A percentile compares a stretch with the other conserved stretches of the same genome.
Evolutionary conservation across 2,797 vertebrate species (phyloP).

Genomic region (Eospalax fontanierii): DNA sequence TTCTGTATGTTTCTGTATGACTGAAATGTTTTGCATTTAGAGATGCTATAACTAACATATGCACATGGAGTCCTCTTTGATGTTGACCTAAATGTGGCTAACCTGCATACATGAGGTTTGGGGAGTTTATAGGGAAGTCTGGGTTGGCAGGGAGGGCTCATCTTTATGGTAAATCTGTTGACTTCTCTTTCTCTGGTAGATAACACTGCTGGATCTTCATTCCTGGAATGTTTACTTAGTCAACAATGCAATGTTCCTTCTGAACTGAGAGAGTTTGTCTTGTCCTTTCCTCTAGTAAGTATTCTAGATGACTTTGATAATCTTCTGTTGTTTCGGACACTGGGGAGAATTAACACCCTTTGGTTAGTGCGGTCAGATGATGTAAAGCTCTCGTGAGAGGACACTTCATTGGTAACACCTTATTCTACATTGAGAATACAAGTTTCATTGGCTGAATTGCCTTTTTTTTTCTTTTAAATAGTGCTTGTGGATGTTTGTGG

Average conservation of each 20-base stretch:
- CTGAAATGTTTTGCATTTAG: constrained; percentile 53
- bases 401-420: not conserved
- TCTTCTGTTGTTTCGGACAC: not conserved
- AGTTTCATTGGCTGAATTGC: not conserved
- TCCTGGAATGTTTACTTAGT: not conserved
- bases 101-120: not conserved
- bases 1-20: not conserved
- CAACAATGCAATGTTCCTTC: not conserved
- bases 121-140: not conserved
- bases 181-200: not conserved
- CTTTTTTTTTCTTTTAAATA: no score
- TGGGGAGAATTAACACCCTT: not conserved
- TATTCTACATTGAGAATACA: not conserved
- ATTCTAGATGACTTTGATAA: not conserved
- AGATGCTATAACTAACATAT: not conserved
- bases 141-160: not conserved
- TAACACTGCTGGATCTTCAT: not conserved
- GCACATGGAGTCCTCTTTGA: not conserved
- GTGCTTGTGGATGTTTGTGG: not conserved
- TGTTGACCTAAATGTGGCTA: not conserved
- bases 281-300: not conserved
- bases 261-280: not conserved
- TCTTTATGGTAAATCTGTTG: not conserved
- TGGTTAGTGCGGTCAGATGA: not conserved
- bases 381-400: not conserved